phyloP scores from a whole-genome alignment of 2,888 invertebrate genomes.

The Drosophila vallismaia region DNA sequence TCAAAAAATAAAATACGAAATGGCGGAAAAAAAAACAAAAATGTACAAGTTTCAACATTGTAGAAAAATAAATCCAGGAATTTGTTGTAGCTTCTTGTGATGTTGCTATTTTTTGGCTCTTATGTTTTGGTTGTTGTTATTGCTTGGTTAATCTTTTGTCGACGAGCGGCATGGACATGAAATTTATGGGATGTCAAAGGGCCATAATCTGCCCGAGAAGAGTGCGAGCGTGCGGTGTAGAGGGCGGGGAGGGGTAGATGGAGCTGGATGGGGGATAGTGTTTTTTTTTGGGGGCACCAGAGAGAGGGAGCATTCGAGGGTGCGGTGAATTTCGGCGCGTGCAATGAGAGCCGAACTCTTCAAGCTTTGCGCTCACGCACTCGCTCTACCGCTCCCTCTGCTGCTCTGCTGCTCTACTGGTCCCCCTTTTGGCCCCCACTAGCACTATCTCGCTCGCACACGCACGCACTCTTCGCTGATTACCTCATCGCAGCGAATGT shows the following conservation, averaged over 20 bases:
- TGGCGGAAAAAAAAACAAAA: slow-evolving; percentile 11
- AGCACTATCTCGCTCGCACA: slow-evolving; percentile 35
- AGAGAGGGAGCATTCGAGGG: slow-evolving; percentile 2
- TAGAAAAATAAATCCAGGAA: slow-evolving; percentile 27
- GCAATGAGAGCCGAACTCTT: slow-evolving; percentile 56
- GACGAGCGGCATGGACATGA: slow-evolving; percentile 61
- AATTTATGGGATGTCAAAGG: slow-evolving; percentile 80
- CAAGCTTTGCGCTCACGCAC: slow-evolving; percentile 65
- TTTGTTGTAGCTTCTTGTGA: slow-evolving; percentile 14
- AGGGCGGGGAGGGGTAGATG: slow-evolving; percentile 12
- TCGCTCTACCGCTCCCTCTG: slow-evolving; percentile 5
- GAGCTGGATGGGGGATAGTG: background rate
- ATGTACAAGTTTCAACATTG: slow-evolving; percentile 37
- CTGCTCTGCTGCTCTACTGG: no score
- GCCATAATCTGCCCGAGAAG: slow-evolving; percentile 65
- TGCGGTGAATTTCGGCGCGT: slow-evolving; percentile 48
- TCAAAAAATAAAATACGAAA: background rate
- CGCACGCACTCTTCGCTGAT: slow-evolving; percentile 62
- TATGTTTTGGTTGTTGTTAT: slow-evolving; percentile 27
- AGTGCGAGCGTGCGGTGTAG: slow-evolving; percentile 6
- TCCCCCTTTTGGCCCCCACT: background rate
- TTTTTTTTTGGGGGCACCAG: background rate
- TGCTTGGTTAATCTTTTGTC: slow-evolving; percentile 51
- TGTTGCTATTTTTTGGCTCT: slow-evolving; percentile 48
- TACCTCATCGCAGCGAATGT: slow-evolving; percentile 75